Conservation (phyloP, 2,888 invertebrate species). For the Heteropelma amictum region DNA sequence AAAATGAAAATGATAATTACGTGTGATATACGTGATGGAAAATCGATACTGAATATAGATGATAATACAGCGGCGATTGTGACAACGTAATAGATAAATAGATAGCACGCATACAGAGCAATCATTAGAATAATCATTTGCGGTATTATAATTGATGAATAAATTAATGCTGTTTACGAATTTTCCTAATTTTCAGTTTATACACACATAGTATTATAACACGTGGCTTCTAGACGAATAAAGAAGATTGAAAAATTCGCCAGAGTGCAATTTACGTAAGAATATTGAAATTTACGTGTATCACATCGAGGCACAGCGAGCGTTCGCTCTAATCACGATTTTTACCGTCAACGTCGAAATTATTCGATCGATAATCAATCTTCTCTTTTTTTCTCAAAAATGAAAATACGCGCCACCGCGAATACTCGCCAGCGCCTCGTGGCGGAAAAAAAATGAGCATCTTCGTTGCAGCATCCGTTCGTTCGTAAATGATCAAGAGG, state of each 20-base stretch:
- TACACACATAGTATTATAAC: neutral
- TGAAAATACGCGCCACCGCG: too few species aligned
- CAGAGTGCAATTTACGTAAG: constrained; percentile 39
- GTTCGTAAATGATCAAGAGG: neutral
- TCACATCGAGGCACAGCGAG: constrained; percentile 3
- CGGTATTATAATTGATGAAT: constrained; percentile 24
- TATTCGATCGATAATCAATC: neutral
- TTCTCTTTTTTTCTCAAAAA: neutral
- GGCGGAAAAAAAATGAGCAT: constrained; percentile 33
- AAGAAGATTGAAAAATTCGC: constrained; percentile 13
- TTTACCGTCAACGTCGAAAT: neutral
- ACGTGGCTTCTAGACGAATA: constrained; percentile 19
- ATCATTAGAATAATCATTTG: constrained; percentile 50
- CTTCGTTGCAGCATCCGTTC: constrained; percentile 40
- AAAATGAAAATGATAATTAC: constrained; percentile 15
- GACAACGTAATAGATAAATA: constrained; percentile 44
- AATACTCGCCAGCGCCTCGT: constrained; percentile 29
- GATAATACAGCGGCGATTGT: constrained; percentile 54
- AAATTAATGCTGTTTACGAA: constrained; percentile 42
- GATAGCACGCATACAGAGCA: constrained; percentile 60
- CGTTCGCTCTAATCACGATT: constrained; percentile 3
- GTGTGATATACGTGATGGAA: constrained; percentile 10
- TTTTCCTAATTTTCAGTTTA: constrained; percentile 17
- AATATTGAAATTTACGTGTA: constrained; percentile 26
- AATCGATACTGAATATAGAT: constrained; percentile 51